phyloP scores from a whole-genome alignment of 2,888 invertebrate species.

The Lissocephala sabroskyi region DNA sequence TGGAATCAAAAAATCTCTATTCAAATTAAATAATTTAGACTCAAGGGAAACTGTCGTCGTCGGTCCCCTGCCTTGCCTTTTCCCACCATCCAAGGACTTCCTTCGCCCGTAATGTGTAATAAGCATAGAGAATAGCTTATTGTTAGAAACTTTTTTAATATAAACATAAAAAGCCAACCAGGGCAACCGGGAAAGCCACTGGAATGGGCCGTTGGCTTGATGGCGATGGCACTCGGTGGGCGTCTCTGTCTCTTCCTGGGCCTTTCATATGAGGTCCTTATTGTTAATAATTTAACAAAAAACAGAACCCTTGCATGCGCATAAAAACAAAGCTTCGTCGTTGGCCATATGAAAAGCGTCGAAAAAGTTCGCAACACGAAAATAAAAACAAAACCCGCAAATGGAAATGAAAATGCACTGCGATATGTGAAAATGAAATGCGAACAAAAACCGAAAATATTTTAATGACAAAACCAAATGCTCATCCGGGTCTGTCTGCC shows the following conservation, averaged over 20 bases:
- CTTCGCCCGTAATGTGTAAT: constrained; percentile 42
- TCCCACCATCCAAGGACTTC: too few relatives aligned
- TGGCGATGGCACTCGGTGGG: not conserved
- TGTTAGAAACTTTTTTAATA: constrained; percentile 62
- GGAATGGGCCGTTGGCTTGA: too few relatives aligned
- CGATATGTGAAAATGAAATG: constrained; percentile 30
- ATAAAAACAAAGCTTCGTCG: too few relatives aligned
- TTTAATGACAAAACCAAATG: constrained; percentile 58
- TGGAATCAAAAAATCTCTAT: too few relatives aligned
- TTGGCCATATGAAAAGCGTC: constrained; percentile 37
- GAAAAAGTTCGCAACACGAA: constrained; percentile 35
- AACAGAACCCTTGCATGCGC: not conserved
- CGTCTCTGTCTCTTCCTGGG: too few relatives aligned
- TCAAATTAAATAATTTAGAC: too few relatives aligned
- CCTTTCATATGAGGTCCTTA: too few relatives aligned
- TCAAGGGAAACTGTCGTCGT: too few relatives aligned
- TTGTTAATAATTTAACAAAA: constrained; percentile 57
- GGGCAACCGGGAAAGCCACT: too few relatives aligned
- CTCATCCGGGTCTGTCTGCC: constrained; percentile 8
- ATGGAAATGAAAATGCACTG: constrained; percentile 28
- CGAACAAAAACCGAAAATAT: constrained; percentile 59
- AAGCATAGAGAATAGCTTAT: constrained; percentile 52
- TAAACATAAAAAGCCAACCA: constrained; percentile 39
- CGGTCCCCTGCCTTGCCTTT: too few relatives aligned
- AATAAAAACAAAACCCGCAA: constrained; percentile 6